Percentiles rank a stretch among this genome's conserved stretches.
These are phyloP conservation scores for Dolichomitus sp. DNA, from an alignment of 2,888 invertebrate species.

Conservation along the genomic window DNA sequence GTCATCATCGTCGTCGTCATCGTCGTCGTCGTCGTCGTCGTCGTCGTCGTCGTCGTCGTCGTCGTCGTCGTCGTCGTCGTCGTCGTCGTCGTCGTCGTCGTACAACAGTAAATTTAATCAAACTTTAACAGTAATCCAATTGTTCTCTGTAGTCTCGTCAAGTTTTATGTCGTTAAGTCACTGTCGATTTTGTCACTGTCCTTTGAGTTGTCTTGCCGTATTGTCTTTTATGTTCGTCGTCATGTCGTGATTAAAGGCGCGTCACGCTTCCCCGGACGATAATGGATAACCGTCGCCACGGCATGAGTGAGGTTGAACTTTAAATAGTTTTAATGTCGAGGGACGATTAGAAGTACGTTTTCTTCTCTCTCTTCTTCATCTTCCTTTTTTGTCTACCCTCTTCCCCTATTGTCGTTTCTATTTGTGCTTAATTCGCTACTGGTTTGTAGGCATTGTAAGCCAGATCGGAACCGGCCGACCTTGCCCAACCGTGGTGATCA, in stretches of 20 bases:
- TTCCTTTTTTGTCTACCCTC: conserved; percentile 11
- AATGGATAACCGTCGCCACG: conserved; percentile 53
- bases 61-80: background rate
- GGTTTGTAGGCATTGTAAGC: conserved; percentile 91
- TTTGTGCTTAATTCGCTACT: conserved; percentile 76
- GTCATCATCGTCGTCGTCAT: conserved; percentile 21
- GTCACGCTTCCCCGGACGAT: conserved; percentile 55
- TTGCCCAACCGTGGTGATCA: conserved; percentile 90
- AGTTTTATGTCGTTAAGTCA: conserved; percentile 54
- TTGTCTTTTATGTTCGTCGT: conserved; percentile 42
- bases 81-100: conserved; percentile 19
- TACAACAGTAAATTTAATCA: conserved; percentile 8
- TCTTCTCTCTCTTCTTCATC: conserved; percentile 45
- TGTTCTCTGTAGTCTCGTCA: conserved; percentile 29
- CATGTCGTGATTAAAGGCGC: conserved; percentile 48
- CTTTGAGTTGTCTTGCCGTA: conserved; percentile 52
- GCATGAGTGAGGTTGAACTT: conserved; percentile 61
- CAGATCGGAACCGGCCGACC: conserved; percentile 90
- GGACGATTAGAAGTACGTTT: conserved; percentile 59
- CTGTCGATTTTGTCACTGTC: conserved; percentile 43
- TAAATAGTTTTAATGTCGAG: conserved; percentile 57
- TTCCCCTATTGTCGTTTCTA: conserved; percentile 18
- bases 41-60: background rate
- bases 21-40: conserved; percentile 10
- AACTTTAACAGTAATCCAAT: conserved; percentile 22